Conservation (phyloP, 2,888 invertebrate genomes). For the Mimumesa dahlbomi region DNA sequence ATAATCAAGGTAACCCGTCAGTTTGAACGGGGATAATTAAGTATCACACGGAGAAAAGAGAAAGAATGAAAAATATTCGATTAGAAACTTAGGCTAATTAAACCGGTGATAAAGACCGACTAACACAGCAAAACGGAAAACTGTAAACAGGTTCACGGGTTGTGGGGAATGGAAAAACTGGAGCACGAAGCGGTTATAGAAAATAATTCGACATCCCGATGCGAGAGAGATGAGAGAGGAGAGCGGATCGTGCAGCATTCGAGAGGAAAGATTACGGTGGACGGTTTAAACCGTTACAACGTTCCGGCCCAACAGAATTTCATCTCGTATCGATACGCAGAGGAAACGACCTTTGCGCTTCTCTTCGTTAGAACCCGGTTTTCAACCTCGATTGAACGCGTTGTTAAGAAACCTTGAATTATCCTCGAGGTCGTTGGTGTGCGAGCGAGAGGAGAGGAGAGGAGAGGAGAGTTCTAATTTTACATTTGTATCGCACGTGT, state of each 20-base stretch:
- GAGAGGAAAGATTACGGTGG: constrained; percentile 66
- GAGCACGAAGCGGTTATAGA: constrained; percentile 44
- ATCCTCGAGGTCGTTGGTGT: too few relatives aligned
- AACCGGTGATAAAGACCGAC: background rate
- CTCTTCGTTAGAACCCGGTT: constrained; percentile 11
- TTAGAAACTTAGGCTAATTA: too few relatives aligned
- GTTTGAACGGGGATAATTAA: background rate
- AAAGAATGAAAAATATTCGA: background rate
- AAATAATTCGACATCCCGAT: constrained; percentile 42
- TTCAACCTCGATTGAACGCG: constrained; percentile 7
- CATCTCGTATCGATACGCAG: constrained; percentile 37
- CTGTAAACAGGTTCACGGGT: constrained; percentile 1
- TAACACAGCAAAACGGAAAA: background rate
- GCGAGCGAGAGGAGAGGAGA: too few relatives aligned
- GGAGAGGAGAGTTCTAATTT: too few relatives aligned
- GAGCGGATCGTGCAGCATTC: constrained; percentile 25
- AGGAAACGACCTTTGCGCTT: constrained; percentile 18
- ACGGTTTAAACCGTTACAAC: constrained; percentile 70
- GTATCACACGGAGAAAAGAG: too few relatives aligned
- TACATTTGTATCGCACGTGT: too few relatives aligned
- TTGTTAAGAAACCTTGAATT: too few relatives aligned
- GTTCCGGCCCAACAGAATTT: constrained; percentile 62
- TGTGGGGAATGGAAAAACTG: background rate
- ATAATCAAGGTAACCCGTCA: too few relatives aligned
- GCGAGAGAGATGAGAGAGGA: constrained; percentile 20